Evolutionary conservation across 2,113 vertebrate genomes (phyloP).

Genomic region (Phoenicopterus ruber): DNA sequence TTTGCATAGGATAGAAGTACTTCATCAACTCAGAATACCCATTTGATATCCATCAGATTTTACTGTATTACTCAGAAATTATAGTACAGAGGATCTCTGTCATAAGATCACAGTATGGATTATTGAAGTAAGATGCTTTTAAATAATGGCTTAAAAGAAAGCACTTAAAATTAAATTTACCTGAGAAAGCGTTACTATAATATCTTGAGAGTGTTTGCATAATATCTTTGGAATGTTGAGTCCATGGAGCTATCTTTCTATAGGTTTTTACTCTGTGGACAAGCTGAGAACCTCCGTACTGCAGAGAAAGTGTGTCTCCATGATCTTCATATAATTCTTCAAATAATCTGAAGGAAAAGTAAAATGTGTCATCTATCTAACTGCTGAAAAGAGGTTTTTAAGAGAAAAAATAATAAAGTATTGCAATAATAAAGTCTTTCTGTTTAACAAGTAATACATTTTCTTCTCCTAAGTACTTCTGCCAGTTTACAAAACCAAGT

Average conservation of each 20-base stretch:
- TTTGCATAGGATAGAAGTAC: not conserved
- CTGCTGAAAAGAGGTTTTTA: not conserved
- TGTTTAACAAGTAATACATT: not conserved
- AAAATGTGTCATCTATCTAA: not conserved
- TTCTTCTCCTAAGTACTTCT: not conserved
- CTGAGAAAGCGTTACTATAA: conserved; percentile 97
- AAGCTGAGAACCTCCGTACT: conserved; percentile 96
- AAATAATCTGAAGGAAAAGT: conserved; percentile 82
- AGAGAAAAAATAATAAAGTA: not conserved
- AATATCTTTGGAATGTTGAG: conserved; percentile 97
- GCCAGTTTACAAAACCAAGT: not conserved
- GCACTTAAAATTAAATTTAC: conserved; percentile 61
- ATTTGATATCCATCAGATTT: not conserved
- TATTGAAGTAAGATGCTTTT: not conserved
- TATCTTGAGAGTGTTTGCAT: conserved; percentile 97
- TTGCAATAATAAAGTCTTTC: not conserved
- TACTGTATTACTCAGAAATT: not conserved
- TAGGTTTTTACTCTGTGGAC: conserved; percentile 98
- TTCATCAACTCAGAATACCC: not conserved
- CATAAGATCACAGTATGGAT: not conserved
- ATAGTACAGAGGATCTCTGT: not conserved
- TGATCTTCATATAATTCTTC: conserved; percentile 98
- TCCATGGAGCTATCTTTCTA: conserved; percentile 97
- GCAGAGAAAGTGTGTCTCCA: conserved; percentile 94
- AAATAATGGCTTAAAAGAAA: not conserved